Conservation (phyloP, 2,797 vertebrate genomes). For the Lophius americanus region DNA sequence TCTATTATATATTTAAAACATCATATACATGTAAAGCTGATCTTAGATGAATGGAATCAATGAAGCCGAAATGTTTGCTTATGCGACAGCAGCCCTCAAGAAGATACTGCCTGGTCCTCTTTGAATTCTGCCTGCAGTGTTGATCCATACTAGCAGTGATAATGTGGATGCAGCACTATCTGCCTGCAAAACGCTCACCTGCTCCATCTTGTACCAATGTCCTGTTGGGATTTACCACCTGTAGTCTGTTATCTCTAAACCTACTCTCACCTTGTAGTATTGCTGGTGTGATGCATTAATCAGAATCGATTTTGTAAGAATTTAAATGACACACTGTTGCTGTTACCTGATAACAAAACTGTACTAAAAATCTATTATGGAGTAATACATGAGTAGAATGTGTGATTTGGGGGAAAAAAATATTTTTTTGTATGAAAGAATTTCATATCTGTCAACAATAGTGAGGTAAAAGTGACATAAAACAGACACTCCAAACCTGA, state of each 20-base stretch:
- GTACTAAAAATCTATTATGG: background rate
- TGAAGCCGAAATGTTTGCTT: background rate
- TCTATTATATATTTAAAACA: background rate
- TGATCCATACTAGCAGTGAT: constrained; percentile 1
- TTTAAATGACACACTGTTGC: background rate
- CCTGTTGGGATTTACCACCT: background rate
- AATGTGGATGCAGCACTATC: background rate
- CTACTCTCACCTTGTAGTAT: background rate
- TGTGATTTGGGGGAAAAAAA: background rate
- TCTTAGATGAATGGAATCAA: no score
- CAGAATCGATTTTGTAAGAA: background rate
- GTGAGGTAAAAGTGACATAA: no score
- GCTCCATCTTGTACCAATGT: background rate
- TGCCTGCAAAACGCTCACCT: background rate
- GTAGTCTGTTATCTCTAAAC: background rate
- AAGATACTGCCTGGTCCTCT: no score
- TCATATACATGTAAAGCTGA: background rate
- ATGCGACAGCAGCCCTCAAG: background rate
- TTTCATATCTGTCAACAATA: no score
- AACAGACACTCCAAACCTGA: no score
- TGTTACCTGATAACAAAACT: no score
- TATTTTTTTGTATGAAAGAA: no score
- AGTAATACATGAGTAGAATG: background rate
- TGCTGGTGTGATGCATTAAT: background rate
- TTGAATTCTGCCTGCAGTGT: background rate